Evolutionary conservation across 2,888 invertebrate genomes (phyloP), one percentile per base, ranked within the genome.

Genomic region (Philaethria dido): DNA sequence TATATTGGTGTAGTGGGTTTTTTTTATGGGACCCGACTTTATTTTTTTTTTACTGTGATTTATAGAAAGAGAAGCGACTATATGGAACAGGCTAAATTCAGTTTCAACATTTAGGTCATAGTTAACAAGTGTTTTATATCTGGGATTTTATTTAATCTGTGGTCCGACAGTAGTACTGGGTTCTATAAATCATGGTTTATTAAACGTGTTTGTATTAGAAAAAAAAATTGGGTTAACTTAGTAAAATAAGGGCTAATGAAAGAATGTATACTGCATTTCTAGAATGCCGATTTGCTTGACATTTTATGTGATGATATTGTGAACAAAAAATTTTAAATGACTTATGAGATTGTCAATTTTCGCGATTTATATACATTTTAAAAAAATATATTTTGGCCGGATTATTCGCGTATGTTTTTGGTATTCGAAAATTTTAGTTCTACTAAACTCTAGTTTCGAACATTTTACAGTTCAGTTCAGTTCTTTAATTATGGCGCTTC

Each of bases 1-100:
- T 83, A 78, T 84, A 80, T 80, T 85, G 90, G 90, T 89, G 89
- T 91, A 91, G 90, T 76, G 90, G 90, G 89, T 75, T 82, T 81
- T 33, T 47, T 78, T 75, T 80, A 75, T 80, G 84, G 85, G 84
- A 82, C 81, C 80, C 81, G 39, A 39, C 66, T 66, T 79, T 82
- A 59, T 80, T 80, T 78, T 80, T 80, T 78, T 39, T 68, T 71
- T 68, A 74, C 74, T 75, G 73, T 84, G 78, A 79, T 83, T 87
- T 81, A 82, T 77, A 76, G 75, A 72, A 65, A 69, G 64, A 16
- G 25, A 66, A 66, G 62, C 57, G 52, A 63, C 57, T 66, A 55
- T 42, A 47, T 52, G 50, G 50, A 16, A 52, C 29, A 52, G 50
- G 50, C 29, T 52, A 52, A 52, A 52, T 52, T 52, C 1, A 52